phyloP scores from a whole-genome alignment of 2,888 invertebrate genomes.

The Acleris emargana region DNA sequence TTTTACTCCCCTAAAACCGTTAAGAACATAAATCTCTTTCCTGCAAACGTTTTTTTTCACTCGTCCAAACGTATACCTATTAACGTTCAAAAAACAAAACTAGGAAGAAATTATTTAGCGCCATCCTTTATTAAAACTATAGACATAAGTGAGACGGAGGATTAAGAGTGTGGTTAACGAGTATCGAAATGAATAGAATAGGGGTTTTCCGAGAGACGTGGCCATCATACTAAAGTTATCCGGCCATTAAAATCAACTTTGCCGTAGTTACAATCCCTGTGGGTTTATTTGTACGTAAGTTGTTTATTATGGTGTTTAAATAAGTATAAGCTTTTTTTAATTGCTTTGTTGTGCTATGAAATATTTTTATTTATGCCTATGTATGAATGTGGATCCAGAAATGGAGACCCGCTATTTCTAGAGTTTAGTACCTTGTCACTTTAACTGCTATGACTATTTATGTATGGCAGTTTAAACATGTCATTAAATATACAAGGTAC shows the following conservation, averaged over 20 bases:
- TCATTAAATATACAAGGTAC: too few relatives aligned
- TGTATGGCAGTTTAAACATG: too few relatives aligned
- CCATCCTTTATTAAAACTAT: slow-evolving; percentile 14
- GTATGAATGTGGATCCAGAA: too few relatives aligned
- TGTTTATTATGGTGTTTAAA: slow-evolving; percentile 23
- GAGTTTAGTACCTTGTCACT: too few relatives aligned
- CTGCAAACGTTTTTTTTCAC: slow-evolving; percentile 28
- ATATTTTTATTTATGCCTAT: too few relatives aligned
- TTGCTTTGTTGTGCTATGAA: not conserved
- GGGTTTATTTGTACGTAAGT: slow-evolving; percentile 26
- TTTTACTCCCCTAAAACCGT: slow-evolving; percentile 26
- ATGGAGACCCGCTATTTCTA: too few relatives aligned
- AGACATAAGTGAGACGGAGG: slow-evolving; percentile 5
- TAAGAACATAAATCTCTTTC: slow-evolving; percentile 35
- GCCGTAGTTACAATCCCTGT: slow-evolving; percentile 27
- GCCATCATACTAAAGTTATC: slow-evolving; percentile 36
- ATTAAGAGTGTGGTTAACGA: not conserved
- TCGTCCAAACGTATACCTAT: slow-evolving; percentile 9
- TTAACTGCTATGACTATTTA: too few relatives aligned
- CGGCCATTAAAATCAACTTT: slow-evolving; percentile 36
- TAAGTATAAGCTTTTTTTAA: not conserved
- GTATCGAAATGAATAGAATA: slow-evolving; percentile 14
- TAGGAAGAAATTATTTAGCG: not conserved
- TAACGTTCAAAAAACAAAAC: not conserved
- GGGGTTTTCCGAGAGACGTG: slow-evolving; percentile 25